phyloP scores from a whole-genome alignment of 2,113 vertebrate species.

The Spea bombifrons region DNA sequence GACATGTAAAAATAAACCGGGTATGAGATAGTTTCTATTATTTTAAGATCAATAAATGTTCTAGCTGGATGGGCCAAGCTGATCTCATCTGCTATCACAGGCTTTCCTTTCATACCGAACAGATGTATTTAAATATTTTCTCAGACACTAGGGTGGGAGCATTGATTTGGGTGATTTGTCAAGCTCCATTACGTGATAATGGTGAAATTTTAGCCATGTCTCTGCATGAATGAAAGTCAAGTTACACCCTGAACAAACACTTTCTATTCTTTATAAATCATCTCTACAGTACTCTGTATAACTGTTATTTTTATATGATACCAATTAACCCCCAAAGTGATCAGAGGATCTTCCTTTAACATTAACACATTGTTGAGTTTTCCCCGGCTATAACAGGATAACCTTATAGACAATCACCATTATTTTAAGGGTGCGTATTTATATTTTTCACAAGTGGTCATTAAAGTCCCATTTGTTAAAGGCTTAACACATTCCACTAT shows the following conservation, averaged over 20 bases:
- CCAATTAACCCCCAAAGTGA: constrained; percentile 4
- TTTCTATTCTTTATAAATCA: constrained; percentile 1
- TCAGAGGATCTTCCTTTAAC: constrained; percentile 37
- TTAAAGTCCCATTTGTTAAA: constrained; percentile 67
- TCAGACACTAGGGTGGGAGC: neutral
- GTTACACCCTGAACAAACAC: neutral
- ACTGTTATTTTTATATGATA: constrained; percentile 9
- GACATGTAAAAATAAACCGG: too few species aligned
- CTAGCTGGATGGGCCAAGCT: too few species aligned
- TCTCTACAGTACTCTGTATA: neutral
- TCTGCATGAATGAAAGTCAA: neutral
- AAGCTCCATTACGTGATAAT: neutral
- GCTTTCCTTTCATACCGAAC: neutral
- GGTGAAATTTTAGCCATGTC: neutral
- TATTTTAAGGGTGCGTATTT: constrained; percentile 62
- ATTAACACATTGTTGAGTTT: neutral
- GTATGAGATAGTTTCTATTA: too few species aligned
- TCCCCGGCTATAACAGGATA: constrained; percentile 11
- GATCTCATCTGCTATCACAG: too few species aligned
- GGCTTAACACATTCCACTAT: constrained; percentile 65
- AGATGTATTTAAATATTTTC: neutral
- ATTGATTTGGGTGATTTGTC: neutral
- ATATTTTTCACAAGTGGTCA: constrained; percentile 55
- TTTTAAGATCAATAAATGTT: too few species aligned
- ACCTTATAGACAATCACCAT: constrained; percentile 51